phyloP scores from a whole-genome alignment of 2,797 vertebrate species.

The Leontocebus nigricollis region DNA sequence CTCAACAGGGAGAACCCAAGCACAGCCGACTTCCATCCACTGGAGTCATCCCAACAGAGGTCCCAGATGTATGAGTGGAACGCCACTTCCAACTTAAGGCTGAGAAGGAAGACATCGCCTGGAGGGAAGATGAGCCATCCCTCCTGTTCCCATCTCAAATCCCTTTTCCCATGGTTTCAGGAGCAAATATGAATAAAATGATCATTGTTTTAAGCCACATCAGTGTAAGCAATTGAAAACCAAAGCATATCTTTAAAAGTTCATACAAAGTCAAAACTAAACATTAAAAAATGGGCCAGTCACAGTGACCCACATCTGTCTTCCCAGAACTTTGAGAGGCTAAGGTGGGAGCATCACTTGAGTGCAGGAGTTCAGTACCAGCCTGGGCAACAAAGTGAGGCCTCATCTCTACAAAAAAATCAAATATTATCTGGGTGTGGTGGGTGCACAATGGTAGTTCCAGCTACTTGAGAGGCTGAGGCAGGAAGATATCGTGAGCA shows the following conservation, averaged over 20 bases:
- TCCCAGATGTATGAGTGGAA: not conserved
- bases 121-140: not conserved
- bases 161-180: not conserved
- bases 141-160: not conserved
- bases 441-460: not conserved
- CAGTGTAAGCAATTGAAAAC: not conserved
- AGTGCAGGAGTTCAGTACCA: not conserved
- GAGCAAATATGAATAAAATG: not conserved
- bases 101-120: not conserved
- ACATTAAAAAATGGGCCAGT: not conserved
- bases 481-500: too few relatives aligned
- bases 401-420: not conserved
- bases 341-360: not conserved
- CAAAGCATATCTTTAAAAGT: not conserved
- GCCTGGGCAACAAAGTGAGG: not conserved
- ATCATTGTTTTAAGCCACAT: not conserved
- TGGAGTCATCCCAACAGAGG: too few relatives aligned
- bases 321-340: not conserved
- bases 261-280: not conserved
- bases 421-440: not conserved
- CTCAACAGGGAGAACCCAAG: not conserved
- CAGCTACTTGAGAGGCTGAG: not conserved
- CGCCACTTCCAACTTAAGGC: not conserved
- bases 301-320: not conserved
- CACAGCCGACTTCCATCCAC: fast-evolving